Percentiles rank a stretch among this genome's conserved stretches.
Conservation (phyloP, 2,113 vertebrate genomes). For the Lathamus discolor region DNA sequence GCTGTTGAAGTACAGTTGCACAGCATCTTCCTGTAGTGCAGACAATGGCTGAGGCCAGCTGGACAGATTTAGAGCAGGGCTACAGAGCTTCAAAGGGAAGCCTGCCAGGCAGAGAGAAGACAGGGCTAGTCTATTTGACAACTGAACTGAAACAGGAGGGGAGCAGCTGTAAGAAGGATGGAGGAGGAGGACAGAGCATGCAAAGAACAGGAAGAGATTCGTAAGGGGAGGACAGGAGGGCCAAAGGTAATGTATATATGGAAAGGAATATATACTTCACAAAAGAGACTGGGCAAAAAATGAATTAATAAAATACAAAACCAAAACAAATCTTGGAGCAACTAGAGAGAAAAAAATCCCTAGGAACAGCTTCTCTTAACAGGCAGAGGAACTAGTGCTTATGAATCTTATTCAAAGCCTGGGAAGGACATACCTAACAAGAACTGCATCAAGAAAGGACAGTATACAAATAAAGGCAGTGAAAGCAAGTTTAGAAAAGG, state of each 20-base stretch:
- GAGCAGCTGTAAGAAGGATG: not conserved
- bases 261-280: not conserved
- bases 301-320: not conserved
- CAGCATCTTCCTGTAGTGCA: not conserved
- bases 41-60: not conserved
- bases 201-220: not conserved
- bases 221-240: not conserved
- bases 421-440: not conserved
- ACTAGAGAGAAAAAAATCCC: not conserved
- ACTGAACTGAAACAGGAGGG: conserved; percentile 39
- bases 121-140: conserved; percentile 24
- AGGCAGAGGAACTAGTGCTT: not conserved
- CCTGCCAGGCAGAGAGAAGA: conserved; percentile 24
- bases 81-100: conserved; percentile 48
- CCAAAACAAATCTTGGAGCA: not conserved
- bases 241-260: not conserved
- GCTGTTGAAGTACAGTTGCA: not conserved
- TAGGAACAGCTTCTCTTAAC: not conserved
- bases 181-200: not conserved
- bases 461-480: not conserved
- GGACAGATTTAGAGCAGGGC: conserved; percentile 6
- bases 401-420: not conserved
- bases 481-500: not conserved
- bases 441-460: not conserved
- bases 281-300: not conserved